Base-by-base conservation (phyloP, 2,888 invertebrate species). In the Conomelus anceps region DNA sequence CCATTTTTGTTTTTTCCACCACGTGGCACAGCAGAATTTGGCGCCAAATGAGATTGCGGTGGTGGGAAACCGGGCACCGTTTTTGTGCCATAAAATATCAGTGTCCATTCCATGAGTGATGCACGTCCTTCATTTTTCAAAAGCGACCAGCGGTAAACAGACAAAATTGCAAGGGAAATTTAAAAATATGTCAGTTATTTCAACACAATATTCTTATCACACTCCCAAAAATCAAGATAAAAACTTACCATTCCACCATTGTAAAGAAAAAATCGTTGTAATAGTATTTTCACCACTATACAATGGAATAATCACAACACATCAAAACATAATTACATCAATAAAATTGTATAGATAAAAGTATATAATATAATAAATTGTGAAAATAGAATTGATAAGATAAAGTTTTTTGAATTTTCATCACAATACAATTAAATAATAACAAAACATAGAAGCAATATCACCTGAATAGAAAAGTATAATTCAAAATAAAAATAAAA, bases 71-170 rank as follows among this genome's bases (percentile, higher is more conserved):
- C 88, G 23, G 94, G 94, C 91, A 94, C 92, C 89, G 93, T 94
- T 90, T 94, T 96, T 90, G 98, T 98, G 92, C 99, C 99, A 93
- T 98, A 98, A 93, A 98, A 95, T 93, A 98, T 96, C 93, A 99
- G 95, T 90, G 98, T 97, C 99, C 98, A 99, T 93, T 97, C 97
- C 94, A 97, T 97, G 92, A 99, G 95, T 91, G 97, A 96, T 90
- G 98, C 98, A 93, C 97, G 96, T 94, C 97, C 98, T 98, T n/a
- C n/a, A n/a, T n/a, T n/a, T n/a, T 95, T 63, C 1, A 63, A 63
- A n/a, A 13, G 63, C n/a, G 63, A 63, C 63, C 63, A 63, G 63
- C 63, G 63, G 63, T 63, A 63, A 63, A 63, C 63, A 63, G 63
- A 63, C 63, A 63, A 63, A 63, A n/a, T 63, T 63, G 1, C 4